Conservation (phyloP, 2,797 vertebrate genomes). For the Columba guinea region DNA sequence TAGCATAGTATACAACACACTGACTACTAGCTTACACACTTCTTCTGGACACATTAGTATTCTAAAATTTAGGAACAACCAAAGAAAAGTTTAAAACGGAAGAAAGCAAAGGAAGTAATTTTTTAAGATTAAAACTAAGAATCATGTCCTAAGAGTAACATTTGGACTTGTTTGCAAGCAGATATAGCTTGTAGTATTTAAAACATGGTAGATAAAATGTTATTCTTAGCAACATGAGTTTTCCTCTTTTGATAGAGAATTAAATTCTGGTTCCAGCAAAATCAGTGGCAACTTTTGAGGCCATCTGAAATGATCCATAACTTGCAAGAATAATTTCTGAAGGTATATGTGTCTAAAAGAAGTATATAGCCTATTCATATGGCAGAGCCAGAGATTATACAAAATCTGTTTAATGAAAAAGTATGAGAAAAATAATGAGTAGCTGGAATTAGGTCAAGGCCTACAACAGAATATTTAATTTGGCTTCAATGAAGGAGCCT, state of each 20-base stretch:
- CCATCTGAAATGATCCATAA: not conserved
- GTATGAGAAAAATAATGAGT: not conserved
- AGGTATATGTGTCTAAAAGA: not conserved
- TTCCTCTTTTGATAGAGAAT: not conserved
- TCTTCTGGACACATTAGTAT: not conserved
- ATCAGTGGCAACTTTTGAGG: not conserved
- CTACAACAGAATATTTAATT: slow-evolving; percentile 16
- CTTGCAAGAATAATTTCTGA: not conserved
- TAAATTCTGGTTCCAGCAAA: not conserved
- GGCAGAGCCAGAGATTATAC: not conserved
- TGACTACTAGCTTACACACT: not conserved
- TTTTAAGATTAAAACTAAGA: not conserved
- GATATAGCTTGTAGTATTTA: not conserved
- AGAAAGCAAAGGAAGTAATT: not conserved
- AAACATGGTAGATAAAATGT: not conserved
- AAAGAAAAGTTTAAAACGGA: not conserved
- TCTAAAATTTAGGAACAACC: not conserved
- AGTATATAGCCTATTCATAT: not conserved
- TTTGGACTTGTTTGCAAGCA: not conserved
- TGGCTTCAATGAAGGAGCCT: not conserved
- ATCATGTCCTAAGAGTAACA: not conserved
- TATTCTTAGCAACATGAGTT: not conserved
- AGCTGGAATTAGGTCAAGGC: slow-evolving; percentile 17
- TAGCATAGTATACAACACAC: not conserved
- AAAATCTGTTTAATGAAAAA: not conserved